Conservation (phyloP, 1,140 invertebrate species). For the Aleiodes sp. region DNA sequence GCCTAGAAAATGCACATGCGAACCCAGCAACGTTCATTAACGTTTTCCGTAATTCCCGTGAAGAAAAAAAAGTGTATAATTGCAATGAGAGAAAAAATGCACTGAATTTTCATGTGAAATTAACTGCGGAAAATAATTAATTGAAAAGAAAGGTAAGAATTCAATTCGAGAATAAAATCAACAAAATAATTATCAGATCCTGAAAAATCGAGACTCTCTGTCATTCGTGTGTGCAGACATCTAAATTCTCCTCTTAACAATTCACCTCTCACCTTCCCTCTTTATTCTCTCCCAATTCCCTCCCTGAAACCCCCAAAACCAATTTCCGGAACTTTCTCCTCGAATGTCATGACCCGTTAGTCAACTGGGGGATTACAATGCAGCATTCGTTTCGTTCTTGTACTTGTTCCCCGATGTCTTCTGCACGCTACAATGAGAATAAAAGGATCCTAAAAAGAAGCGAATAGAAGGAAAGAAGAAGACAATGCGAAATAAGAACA, state of each 20-base stretch:
- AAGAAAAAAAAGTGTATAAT: too few species aligned
- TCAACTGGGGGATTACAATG: constrained; percentile 11
- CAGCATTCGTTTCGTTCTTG: constrained; percentile 10
- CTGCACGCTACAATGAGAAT: constrained; percentile 3
- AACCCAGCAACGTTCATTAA: too few species aligned
- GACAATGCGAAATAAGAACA: not conserved
- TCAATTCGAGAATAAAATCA: too few species aligned
- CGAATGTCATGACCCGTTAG: constrained; percentile 6
- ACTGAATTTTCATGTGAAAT: too few species aligned
- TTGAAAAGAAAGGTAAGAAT: too few species aligned
- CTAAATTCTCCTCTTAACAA: not conserved
- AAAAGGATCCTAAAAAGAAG: not conserved
- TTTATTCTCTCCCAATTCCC: not conserved
- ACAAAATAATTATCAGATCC: too few species aligned
- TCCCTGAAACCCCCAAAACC: not conserved
- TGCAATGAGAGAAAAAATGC: too few species aligned
- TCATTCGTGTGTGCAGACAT: too few species aligned
- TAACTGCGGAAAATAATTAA: too few species aligned
- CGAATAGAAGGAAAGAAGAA: not conserved
- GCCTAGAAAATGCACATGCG: too few species aligned
- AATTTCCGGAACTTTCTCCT: constrained; percentile 16
- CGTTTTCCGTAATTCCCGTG: too few species aligned
- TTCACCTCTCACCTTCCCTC: not conserved
- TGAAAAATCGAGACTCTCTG: too few species aligned
- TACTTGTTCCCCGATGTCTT: not conserved